These are phyloP conservation scores for Alloplasta piceator DNA, from an alignment of 2,888 invertebrate genomes.

Conservation along the genomic window DNA sequence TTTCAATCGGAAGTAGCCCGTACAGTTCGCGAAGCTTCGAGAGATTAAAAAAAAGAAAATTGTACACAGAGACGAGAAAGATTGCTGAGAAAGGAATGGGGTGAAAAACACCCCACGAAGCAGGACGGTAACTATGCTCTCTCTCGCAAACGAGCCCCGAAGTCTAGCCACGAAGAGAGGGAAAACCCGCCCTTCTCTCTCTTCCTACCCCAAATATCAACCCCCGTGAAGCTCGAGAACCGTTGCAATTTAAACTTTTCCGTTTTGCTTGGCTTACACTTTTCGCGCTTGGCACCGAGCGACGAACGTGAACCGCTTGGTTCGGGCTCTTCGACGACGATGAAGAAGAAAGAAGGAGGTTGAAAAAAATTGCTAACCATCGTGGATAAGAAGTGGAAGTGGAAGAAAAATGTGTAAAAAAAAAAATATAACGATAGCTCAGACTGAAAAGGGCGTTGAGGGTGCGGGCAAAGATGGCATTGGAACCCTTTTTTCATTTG, in stretches of 20 bases:
- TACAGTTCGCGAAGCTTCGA: constrained; percentile 48
- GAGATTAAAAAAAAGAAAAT: constrained; percentile 26
- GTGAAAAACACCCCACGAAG: not conserved
- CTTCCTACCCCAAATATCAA: constrained; percentile 2
- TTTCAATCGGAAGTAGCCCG: constrained; percentile 73
- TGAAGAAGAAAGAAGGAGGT: not conserved
- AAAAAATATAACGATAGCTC: too few relatives aligned
- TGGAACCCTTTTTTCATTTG: too few relatives aligned
- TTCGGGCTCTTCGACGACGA: constrained; percentile 31
- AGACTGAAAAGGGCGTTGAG: too few relatives aligned
- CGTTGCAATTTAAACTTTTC: constrained; percentile 75
- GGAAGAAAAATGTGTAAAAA: constrained; percentile 3
- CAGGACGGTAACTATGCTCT: constrained; percentile 14
- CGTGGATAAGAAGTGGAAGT: constrained; percentile 15
- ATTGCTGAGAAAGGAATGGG: not conserved
- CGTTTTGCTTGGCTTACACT: constrained; percentile 62
- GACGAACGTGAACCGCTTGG: constrained; percentile 45
- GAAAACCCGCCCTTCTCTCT: constrained; percentile 13
- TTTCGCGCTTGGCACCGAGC: constrained; percentile 25
- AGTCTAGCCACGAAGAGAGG: constrained; percentile 15
- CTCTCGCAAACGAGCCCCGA: constrained; percentile 45
- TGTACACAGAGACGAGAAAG: constrained; percentile 8
- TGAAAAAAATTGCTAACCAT: not conserved
- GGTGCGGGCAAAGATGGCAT: too few relatives aligned
- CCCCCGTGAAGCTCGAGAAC: constrained; percentile 35